Evolutionary conservation across 2,888 invertebrate genomes (phyloP), one percentile per base, ranked within the genome.

Genomic region (Limulus polyphemus): DNA sequence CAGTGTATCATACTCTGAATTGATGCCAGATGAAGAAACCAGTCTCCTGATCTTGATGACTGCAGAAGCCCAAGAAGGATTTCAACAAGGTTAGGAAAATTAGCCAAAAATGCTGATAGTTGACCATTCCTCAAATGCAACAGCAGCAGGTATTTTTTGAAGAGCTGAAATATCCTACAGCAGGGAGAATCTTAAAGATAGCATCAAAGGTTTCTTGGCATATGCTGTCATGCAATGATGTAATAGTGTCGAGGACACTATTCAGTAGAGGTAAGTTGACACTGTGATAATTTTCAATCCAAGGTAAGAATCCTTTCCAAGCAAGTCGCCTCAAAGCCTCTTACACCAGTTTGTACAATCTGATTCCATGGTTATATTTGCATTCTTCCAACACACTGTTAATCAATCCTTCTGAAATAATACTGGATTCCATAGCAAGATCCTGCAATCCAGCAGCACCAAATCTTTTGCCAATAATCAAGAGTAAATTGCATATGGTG

Each of bases 351-450:
- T 68, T 70, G 63, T 67, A 65, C 12, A 67, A 49, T 16, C 55
- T 47, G 48, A 59, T 49, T 10, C 55, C 47, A 49, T 55, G 3
- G 14, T 59, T 59, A 32, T 59, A 59, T 16, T 59, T 49, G 10
- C 48, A 14, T 2, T 50, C 58, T 48, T 65, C 66, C 51, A 70
- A 32, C 11, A 70, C 69, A n/a, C 52, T 54, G 17, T 13, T 32
- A 7, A 69, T 62, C 11, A 66, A 70, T 5, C 66, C 68, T 47
- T 71, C 65, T 52, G 65, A 67, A 51, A 70, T 61, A 17, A 70
- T 57, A n/a, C 64, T 64, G 32, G 67, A 61, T 57, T 69, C 67
- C 9, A 68, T 59, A 17, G 57, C 46, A 3, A 70, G n/a, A 55
- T 70, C 66, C 54, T 63, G 50, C 47, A 70, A 58, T 11, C 70